Conservation (phyloP, 92 coral and sea anemone genomes). For the Zoanthus gigantus region DNA sequence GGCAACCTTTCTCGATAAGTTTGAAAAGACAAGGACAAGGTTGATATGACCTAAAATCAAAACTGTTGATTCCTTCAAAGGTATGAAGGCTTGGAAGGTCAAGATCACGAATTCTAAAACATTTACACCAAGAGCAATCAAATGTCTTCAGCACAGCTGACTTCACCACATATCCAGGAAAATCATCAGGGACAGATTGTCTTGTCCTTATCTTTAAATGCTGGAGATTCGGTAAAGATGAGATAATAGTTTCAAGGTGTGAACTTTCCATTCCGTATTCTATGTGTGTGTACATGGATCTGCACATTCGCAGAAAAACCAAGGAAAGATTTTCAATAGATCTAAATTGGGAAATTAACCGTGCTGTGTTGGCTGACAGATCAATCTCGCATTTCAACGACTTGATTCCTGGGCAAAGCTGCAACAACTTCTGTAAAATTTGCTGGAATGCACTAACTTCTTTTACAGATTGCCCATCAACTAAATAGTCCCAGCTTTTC, state of each 20-base stretch:
- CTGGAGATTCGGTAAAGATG: constrained; percentile 56
- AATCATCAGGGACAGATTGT: constrained; percentile 37
- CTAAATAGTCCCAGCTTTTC: constrained; percentile 9
- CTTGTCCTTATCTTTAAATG: constrained; percentile 62
- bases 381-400: constrained; percentile 61
- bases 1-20: constrained; percentile 67
- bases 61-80: constrained; percentile 45
- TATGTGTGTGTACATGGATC: neutral
- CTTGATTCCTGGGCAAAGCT: constrained; percentile 43
- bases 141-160: constrained; percentile 66
- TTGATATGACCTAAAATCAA: constrained; percentile 30
- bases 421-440: constrained; percentile 38
- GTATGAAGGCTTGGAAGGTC: constrained; percentile 70
- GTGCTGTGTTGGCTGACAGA: constrained; percentile 58
- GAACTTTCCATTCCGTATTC: neutral
- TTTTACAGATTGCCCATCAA: neutral
- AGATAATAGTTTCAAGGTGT: constrained; percentile 49
- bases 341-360: constrained; percentile 50
- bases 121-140: constrained; percentile 65
- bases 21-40: constrained; percentile 65
- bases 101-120: constrained; percentile 51
- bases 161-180: constrained; percentile 58
- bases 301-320: constrained; percentile 28
- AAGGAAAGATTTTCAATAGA: constrained; percentile 57
- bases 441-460: constrained; percentile 41